Evolutionary conservation across 2,797 vertebrate genomes (phyloP), one percentile per base, ranked within the genome.

Genomic region (Anisognathus igniventris): DNA sequence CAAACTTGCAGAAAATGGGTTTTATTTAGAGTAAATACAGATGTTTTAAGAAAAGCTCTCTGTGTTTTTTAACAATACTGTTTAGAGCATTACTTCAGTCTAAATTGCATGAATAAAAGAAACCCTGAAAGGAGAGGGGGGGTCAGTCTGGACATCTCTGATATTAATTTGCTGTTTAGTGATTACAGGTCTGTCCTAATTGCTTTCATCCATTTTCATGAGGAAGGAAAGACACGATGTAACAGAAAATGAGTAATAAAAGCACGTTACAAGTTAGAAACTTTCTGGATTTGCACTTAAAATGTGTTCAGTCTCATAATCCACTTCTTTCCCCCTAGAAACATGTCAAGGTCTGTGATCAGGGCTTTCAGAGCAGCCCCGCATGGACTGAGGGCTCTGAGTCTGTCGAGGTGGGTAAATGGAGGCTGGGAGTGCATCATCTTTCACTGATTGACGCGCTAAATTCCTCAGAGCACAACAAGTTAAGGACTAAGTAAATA

Each of bases 391-490:
- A 9, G 40, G 11, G 9, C 31, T 90, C 65, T 65, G 66, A 58
- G 14, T 31, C 23, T 65, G 48, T 48, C 9, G 47, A 64, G 37
- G 60, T 78, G 84, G 65, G 84, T 87, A 42, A 78, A 82, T 72
- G 72, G 77, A 65, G 76, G 35, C 27, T 76, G 47, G 92, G 61
- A 58, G 53, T 57, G n/a, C 74, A 81, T 93, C 80, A 78, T 60
- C 91, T 95, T 61, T 90, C 50, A 67, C 37, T 70, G 94, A 96
- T 54, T 78, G 93, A 94, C 64, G 68, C 48, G 67, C 54, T 64
- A 33, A 95, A 95, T 77, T 66, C 80, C 91, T 96, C 71, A 88
- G 72, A 95, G 90, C 37, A 87, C 65, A 87, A 62, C 62, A 88
- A 85, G 71, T 84, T 72, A 92, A 91, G 70, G 81, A 88, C 88